These are phyloP conservation scores for Acyrthosiphon pisum DNA, from an alignment of 1,140 invertebrate species.

Conservation along the genomic window DNA sequence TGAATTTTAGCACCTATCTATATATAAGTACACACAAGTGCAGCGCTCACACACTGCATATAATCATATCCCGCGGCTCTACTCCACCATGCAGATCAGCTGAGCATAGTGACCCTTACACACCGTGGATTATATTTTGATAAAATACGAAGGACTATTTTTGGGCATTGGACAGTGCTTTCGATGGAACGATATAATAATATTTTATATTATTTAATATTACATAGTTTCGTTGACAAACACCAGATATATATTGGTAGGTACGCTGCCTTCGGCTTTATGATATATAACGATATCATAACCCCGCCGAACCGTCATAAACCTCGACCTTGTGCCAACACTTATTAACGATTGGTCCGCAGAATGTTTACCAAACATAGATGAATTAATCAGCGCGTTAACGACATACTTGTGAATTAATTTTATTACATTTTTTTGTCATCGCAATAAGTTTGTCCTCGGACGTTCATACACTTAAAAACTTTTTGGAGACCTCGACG, in stretches of 20 bases:
- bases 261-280: background rate
- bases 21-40: background rate
- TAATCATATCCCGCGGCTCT: constrained; percentile 6
- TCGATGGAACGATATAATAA: background rate
- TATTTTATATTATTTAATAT: background rate
- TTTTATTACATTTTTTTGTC: constrained; percentile 2
- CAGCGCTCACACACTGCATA: background rate
- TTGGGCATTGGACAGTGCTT: background rate
- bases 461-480: background rate
- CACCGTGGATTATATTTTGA: background rate
- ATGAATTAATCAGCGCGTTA: background rate
- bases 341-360: background rate
- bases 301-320: background rate
- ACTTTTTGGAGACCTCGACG: background rate
- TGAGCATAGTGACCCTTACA: background rate
- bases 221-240: background rate
- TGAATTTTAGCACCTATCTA: constrained; percentile 36
- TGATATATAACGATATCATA: background rate
- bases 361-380: constrained; percentile 26
- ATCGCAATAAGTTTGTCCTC: background rate
- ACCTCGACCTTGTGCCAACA: background rate
- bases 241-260: no score
- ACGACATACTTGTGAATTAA: constrained; percentile 6
- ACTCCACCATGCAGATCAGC: background rate
- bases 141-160: background rate